Percentiles rank a stretch among this genome's conserved stretches.
Conservation (phyloP, 2,888 invertebrate species). For the Chydorus sphaericus region DNA sequence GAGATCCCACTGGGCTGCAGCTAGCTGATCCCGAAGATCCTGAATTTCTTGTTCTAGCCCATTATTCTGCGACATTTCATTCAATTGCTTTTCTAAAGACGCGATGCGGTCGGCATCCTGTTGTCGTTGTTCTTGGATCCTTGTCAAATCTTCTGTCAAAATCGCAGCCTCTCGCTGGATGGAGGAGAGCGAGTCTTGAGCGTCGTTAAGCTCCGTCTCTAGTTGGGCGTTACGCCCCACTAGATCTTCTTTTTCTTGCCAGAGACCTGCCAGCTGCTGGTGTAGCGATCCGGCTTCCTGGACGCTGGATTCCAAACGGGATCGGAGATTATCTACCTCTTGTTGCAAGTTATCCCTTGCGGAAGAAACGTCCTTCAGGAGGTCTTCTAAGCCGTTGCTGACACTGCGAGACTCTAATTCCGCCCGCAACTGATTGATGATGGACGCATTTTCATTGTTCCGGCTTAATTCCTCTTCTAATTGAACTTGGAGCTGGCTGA, state of each 20-base stretch:
- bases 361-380: neutral
- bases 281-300: constrained; percentile 39
- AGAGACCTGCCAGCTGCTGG: constrained; percentile 47
- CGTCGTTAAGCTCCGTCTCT: neutral
- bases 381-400: neutral
- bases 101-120: neutral
- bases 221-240: constrained; percentile 24
- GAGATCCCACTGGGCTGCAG: neutral
- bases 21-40: neutral
- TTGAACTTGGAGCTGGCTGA: neutral
- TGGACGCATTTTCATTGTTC: no score
- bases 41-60: no score
- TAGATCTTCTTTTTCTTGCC: constrained; percentile 45
- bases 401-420: neutral
- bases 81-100: neutral
- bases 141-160: no score
- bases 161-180: neutral
- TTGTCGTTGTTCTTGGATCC: constrained; percentile 3
- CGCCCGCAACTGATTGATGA: no score
- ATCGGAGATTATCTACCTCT: neutral
- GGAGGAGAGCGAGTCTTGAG: neutral
- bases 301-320: neutral
- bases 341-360: neutral
- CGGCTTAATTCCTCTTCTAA: neutral
- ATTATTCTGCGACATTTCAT: neutral